Base-by-base conservation (phyloP, 2,113 vertebrate species). In the Connochaetes taurinus region DNA sequence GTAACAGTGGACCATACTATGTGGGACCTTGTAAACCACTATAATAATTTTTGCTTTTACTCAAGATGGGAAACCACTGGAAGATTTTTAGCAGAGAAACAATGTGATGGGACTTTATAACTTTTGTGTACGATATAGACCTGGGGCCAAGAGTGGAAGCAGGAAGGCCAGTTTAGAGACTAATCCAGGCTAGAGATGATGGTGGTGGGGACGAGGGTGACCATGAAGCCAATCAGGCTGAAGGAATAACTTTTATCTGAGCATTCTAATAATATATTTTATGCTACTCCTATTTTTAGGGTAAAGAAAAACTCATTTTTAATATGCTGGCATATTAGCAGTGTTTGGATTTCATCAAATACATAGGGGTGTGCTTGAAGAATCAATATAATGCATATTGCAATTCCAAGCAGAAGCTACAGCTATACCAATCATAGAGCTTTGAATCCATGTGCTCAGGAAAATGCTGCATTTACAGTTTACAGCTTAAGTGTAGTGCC, bases 311-410 rank as follows among this genome's bases (percentile, higher is more conserved):
- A 27, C 36, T 91, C 31, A 15, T 74, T 94, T 87, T 95, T 36
- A 83, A 58, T 29, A 84, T 53, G 7, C 23, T 92, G 6, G 12
- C 15, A 71, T 82, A 43, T 36, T 53, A 71, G 14, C 8, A 40
- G 40, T 86, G 88, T 83, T 90, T 95, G 80, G 50, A 87, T 96
- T 84, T 90, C 10, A 84, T 50, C 60, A 87, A 80, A 90, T 86
- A 80, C 36, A 53, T 57, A 95, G 82, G 45, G 31, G 13, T 71
- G 3, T 55, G 11, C 45, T 84, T 94, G 36, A 83, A 86, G 31
- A 90, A 94, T 55, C 13, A 53, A 21, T 15, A 12, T 52, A 36
- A 47, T 90, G 5, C 7, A 4, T 87, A 36, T n/a, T 83, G n/a
- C 6, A 84, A 57, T 90, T 87, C 23, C 15, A 86, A 40, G 15